Evolutionary conservation across 2,797 vertebrate species (phyloP).

Genomic region (Cuculus canorus): DNA sequence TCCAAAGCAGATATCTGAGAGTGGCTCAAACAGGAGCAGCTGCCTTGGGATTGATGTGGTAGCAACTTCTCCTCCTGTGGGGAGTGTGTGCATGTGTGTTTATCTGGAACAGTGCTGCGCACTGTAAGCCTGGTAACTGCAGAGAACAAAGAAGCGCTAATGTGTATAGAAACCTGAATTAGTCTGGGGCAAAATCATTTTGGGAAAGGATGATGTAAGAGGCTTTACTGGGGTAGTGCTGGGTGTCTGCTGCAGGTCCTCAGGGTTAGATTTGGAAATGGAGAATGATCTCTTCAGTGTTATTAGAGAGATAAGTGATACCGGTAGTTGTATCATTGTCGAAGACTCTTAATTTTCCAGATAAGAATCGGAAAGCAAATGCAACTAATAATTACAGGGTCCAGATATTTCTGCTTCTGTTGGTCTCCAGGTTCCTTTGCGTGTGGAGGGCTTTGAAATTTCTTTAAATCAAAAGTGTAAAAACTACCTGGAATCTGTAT

Average conservation of each 20-base stretch:
- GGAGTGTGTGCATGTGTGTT: accelerated
- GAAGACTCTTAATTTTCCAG: neutral
- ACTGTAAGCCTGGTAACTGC: neutral
- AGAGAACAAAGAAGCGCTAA: neutral
- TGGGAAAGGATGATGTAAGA: neutral
- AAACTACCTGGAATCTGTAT: neutral
- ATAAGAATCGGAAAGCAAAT: neutral
- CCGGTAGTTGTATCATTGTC: neutral
- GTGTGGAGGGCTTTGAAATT: neutral
- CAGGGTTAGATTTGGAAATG: neutral
- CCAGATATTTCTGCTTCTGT: neutral
- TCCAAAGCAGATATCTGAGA: neutral
- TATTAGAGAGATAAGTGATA: neutral
- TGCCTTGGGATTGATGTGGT: neutral
- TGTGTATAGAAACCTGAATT: neutral
- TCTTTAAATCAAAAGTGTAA: neutral
- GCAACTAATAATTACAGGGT: neutral
- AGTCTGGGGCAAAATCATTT: accelerated
- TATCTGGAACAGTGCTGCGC: neutral
- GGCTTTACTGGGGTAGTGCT: neutral
- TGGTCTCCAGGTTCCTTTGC: neutral
- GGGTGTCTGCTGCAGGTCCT: neutral
- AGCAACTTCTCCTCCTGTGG: neutral
- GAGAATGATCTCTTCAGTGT: neutral
- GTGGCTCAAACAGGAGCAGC: neutral